Evolutionary conservation across 2,113 vertebrate species (phyloP), one percentile per base, ranked within the genome.

Genomic region (Cygnus buccinator): DNA sequence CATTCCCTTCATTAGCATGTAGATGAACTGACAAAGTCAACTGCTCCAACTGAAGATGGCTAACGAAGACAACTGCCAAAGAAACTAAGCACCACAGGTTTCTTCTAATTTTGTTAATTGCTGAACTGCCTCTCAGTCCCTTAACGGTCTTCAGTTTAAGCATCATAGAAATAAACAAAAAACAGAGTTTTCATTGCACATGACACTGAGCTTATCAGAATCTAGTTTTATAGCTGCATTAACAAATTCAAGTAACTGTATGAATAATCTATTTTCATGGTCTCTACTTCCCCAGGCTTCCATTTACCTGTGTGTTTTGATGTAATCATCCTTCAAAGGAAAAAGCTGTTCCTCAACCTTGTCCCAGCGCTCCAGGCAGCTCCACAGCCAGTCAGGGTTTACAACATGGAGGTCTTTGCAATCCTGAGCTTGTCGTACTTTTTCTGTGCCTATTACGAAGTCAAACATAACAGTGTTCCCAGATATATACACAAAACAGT

Each of bases 321-420:
- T 94, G 61, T 98, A 98, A 72, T 99, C 99, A 13, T 99, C 99
- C 75, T 98, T 98, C 26, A 99, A 98, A 0, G 99, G 99, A 90
- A 99, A 99, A 41, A 99, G 98, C 81, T 98, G 98, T 54, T 99
- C 99, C 78, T 99, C 99, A 66, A 99, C 99, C 83, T 98, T 98
- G 97, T 99, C 99, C 99, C 99, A 99, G 87, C 99, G 98, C 92
- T 99, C 99, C 93, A 99, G 97, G 86, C 99, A 99, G 97, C 98
- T 99, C 99, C 99, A 99, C 75, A 99, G 98, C 99, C 99, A 99
- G 41, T 99, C 99, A 0, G 99, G 99, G 92, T 98, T 99, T 84
- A 99, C 99, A 73, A 99, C 98, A 2, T 99, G 97, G 43, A 99
- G 98, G 78, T 98, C 98, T 86, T 98, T 99, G 86, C 98, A 99